Percentiles rank a stretch among this genome's conserved stretches.
These are phyloP conservation scores for Scaptomyza pallida DNA, from an alignment of 1,140 invertebrate species.

Conservation along the genomic window DNA sequence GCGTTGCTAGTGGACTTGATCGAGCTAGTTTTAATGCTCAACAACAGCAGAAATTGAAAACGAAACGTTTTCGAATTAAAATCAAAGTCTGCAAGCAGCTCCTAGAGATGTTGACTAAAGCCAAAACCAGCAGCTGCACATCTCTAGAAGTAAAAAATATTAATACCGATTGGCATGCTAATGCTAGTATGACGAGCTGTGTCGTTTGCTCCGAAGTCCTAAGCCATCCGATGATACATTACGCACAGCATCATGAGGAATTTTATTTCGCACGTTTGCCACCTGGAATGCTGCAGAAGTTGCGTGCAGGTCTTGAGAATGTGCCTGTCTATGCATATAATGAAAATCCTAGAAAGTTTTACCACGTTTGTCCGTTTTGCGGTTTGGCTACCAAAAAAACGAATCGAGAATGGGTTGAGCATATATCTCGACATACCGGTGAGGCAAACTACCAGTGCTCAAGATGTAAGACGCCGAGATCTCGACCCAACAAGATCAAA, in stretches of 20 bases:
- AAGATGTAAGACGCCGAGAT: conserved; percentile 76
- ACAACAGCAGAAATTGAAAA: not conserved
- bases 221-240: conserved; percentile 85
- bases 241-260: conserved; percentile 86
- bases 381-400: not conserved
- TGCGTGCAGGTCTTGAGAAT: conserved; percentile 35
- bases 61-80: not conserved
- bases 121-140: not conserved
- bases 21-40: conserved; percentile 4
- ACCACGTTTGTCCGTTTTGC: conserved; percentile 66
- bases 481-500: not conserved
- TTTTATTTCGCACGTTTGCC: conserved; percentile 85
- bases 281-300: conserved; percentile 43
- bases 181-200: conserved; percentile 47
- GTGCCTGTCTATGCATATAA: conserved; percentile 14
- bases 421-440: conserved; percentile 87
- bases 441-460: conserved; percentile 86
- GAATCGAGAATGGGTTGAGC: conserved; percentile 82
- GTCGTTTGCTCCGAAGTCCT: conserved; percentile 84
- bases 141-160: not conserved
- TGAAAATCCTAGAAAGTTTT: not conserved
- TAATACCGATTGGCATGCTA: conserved; percentile 51
- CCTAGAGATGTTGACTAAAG: not conserved
- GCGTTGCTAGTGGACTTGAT: not conserved
- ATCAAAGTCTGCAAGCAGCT: not conserved